Base-by-base conservation (phyloP, 92 coral and sea anemone species). In the Phenganax marumi region DNA sequence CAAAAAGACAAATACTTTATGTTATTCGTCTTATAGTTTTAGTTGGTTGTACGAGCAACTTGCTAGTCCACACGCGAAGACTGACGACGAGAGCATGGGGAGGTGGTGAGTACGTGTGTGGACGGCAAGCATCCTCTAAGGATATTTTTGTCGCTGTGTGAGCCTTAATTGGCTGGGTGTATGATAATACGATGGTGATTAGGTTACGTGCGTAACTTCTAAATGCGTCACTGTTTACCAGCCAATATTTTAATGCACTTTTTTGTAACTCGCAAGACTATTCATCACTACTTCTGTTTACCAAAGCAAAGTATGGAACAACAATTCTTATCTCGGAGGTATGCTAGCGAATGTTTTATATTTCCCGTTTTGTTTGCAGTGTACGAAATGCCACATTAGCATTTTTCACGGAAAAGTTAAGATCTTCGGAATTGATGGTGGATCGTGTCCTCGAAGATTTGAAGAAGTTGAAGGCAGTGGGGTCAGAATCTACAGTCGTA, bases 41-140 rank as follows among this genome's bases (percentile, higher is more conserved):
- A 77, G 0, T 26, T 77, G 81, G 81, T 70, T 77, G 69, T 77
- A 43, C 50, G 25, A n/a, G 8, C 81, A 77, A 70, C 70, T 77
- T 56, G 70, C 64, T 3, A 53, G 70, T 77, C 70, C 81, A 60
- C 69, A 57, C 70, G 43, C 57, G 50, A 25, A 57, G 54, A 33
- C 8, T 47, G 79, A 21, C 8, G 49, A 33, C n/a, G 81, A 56
- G 53, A 25, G 43, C 70, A 60, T 43, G 18, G 22, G 70, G 70
- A 47, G 81, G 68, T 77, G 70, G 81, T 77, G 69, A 77, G 81
- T 77, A 77, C 33, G 69, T 77, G 81, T 77, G 81, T 77, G 81
- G 81, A 55, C 55, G 69, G 81, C 81, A 60, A 77, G 69, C 26
- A 53, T 60, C 68, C 64, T 43, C 22, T 46, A 24, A 56, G 60